Base-by-base conservation (phyloP, 1,140 invertebrate species). In the Grapholita molesta region DNA sequence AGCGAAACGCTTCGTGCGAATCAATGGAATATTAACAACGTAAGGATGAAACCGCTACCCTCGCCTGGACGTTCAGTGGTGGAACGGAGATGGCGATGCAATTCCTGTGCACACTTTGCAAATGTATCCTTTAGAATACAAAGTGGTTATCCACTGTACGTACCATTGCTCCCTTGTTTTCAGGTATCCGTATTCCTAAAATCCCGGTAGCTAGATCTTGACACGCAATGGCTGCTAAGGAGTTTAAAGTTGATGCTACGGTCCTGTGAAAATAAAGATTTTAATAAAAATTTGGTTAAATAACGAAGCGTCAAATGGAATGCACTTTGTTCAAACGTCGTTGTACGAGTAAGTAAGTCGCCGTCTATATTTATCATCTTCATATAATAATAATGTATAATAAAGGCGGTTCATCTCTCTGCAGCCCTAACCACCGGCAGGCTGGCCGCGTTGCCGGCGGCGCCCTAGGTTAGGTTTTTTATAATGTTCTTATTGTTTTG, bases 181-280 rank as follows among this genome's bases (percentile, higher is more conserved):
- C 95, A 0, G 94, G 94, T 64, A 98, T 86, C 67, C 94, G 93
- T 18, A 95, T 94, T 9, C 94, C 93, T 25, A 96, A 94, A 2
- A 95, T 90, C 3, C 95, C 94, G 57, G 94, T 94, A 0, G 98
- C 88, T 66, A 98, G 94, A 89, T 99, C 98, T 88, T 99, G 96
- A 81, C 97, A 95, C 2, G 96, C 96, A 3, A 99, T 96, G 0
- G 98, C 97, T 0, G 98, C 95, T 55, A 99, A 88, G 0, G 97
- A 98, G 84, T 98, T 99, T 55, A 99, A 87, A 0, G 97, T 97
- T 23, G 97, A 97, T 0, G 97, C 98, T 1, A 99, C 96, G 3
- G 98, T 98, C 78, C 97, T 98, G 85, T 25, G 93, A 90, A 67
- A 68, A 66, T 8, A 21, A n/a, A n/a, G n/a, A n/a, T n/a, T n/a